These are phyloP conservation scores for Scomber japonicus DNA, from an alignment of 2,113 vertebrate species.

Conservation along the genomic window DNA sequence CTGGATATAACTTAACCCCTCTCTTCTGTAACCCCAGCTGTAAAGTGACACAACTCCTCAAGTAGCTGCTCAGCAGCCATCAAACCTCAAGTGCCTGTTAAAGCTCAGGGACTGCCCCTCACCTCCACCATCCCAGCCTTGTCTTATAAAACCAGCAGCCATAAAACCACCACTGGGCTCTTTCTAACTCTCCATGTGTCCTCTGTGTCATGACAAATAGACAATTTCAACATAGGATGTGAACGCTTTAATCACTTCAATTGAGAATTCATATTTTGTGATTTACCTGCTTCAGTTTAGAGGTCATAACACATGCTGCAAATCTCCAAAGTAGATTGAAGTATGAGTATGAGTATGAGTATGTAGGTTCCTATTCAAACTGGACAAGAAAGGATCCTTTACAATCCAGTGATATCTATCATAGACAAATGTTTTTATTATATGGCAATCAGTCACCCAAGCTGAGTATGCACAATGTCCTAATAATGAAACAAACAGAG, in stretches of 20 bases:
- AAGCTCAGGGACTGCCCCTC: slow-evolving; percentile 53
- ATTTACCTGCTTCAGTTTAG: slow-evolving; percentile 30
- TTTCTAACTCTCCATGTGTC: slow-evolving; percentile 42
- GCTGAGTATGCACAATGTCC: slow-evolving; percentile 19
- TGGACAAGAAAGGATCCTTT: not conserved
- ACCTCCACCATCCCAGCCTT: slow-evolving; percentile 48
- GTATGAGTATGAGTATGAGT: not conserved
- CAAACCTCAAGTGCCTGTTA: slow-evolving; percentile 68
- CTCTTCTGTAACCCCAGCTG: slow-evolving; percentile 54
- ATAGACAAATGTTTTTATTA: not conserved
- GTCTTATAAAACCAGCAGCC: slow-evolving; percentile 71
- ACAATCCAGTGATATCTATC: not conserved
- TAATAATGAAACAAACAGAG: slow-evolving; percentile 40
- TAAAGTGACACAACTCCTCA: slow-evolving; percentile 76
- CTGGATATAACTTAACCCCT: slow-evolving; percentile 35
- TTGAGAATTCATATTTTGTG: slow-evolving; percentile 26
- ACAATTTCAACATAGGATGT: slow-evolving; percentile 22
- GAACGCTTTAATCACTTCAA: slow-evolving; percentile 8
- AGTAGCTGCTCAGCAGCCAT: slow-evolving; percentile 71
- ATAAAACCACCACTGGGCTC: slow-evolving; percentile 65
- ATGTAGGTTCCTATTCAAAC: no score
- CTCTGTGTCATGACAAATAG: slow-evolving; percentile 39
- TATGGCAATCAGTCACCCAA: slow-evolving; percentile 11
- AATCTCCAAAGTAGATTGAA: slow-evolving; percentile 1
- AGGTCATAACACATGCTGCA: slow-evolving; percentile 28